Conservation (phyloP, 2,797 vertebrate species). For the Hemitrygon akajei region DNA sequence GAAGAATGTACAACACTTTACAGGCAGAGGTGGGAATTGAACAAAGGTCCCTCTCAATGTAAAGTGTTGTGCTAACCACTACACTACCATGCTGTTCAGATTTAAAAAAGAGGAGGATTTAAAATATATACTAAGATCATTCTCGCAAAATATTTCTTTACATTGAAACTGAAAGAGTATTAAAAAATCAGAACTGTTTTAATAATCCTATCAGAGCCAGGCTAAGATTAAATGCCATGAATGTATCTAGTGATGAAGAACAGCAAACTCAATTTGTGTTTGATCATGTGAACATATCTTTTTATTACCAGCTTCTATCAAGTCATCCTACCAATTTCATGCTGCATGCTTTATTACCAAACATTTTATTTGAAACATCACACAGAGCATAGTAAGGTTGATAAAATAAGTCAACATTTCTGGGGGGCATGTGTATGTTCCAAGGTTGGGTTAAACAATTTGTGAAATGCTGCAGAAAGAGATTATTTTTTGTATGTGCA, state of each 20-base stretch:
- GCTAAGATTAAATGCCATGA: constrained; percentile 9
- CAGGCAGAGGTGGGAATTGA: too few relatives aligned
- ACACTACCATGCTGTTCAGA: too few relatives aligned
- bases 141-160: neutral
- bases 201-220: neutral
- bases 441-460: constrained; percentile 15
- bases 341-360: constrained; percentile 28
- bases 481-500: neutral
- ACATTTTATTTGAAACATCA: constrained; percentile 33
- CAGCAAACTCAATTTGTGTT: constrained; percentile 25
- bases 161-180: neutral
- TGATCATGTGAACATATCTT: constrained; percentile 32
- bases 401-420: constrained; percentile 21
- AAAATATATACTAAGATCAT: neutral
- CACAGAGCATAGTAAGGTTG: constrained; percentile 2
- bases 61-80: too few relatives aligned
- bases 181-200: neutral
- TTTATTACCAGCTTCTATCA: constrained; percentile 26
- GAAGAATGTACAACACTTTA: too few relatives aligned
- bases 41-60: too few relatives aligned
- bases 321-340: constrained; percentile 31
- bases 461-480: neutral
- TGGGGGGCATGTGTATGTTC: neutral
- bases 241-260: constrained; percentile 15
- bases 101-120: neutral